Evolutionary conservation across 2,888 invertebrate genomes (phyloP).

Genomic region (Apamea epomidion): DNA sequence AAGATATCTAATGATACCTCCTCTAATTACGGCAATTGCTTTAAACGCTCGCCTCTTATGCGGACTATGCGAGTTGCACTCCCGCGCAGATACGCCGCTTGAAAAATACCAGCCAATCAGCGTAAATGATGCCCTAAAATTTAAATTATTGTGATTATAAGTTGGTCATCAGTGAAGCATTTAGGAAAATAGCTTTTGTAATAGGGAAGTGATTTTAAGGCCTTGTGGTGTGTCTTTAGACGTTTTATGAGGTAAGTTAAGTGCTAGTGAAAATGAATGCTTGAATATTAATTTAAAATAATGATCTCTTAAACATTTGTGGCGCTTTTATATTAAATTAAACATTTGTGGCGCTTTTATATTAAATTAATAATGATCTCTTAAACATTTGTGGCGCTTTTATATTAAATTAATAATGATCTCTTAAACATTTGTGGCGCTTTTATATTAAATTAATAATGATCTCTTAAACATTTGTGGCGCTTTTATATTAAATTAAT

Average conservation of each 20-base stretch:
- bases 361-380: background rate
- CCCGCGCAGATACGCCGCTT: constrained; percentile 40
- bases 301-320: background rate
- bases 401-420: background rate
- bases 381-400: background rate
- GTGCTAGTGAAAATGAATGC: background rate
- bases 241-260: constrained; percentile 19
- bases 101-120: constrained; percentile 55
- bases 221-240: background rate
- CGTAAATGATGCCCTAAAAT: constrained; percentile 64
- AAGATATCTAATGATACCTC: constrained; percentile 63
- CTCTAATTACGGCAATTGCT: constrained; percentile 69
- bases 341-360: background rate
- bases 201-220: background rate
- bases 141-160: constrained; percentile 53
- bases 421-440: background rate
- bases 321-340: background rate
- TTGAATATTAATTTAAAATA: background rate
- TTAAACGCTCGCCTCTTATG: constrained; percentile 62
- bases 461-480: background rate
- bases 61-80: constrained; percentile 62
- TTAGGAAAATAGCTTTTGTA: constrained; percentile 18
- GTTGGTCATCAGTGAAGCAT: constrained; percentile 22
- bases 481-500: background rate
- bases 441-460: background rate